Percentiles rank a stretch among this genome's conserved stretches.
These are phyloP conservation scores for Tragelaphus scriptus DNA, from an alignment of 2,113 vertebrate genomes.

Conservation along the genomic window DNA sequence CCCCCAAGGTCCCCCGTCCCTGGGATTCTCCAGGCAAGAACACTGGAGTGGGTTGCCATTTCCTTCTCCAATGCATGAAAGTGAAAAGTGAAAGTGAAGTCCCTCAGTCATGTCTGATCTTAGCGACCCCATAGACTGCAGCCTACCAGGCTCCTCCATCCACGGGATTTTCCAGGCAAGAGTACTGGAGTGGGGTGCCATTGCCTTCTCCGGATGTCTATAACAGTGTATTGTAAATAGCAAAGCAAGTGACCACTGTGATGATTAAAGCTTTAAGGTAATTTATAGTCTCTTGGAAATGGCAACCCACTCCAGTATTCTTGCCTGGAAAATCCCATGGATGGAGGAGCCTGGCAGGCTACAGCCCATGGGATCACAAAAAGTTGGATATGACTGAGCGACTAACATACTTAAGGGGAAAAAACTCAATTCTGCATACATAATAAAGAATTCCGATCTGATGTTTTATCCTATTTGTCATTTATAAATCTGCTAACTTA, in stretches of 20 bases:
- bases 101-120: too few species aligned
- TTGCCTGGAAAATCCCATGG: not conserved
- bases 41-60: too few species aligned
- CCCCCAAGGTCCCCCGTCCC: too few species aligned
- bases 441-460: not conserved
- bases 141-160: too few species aligned
- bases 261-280: not conserved
- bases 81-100: too few species aligned
- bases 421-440: not conserved
- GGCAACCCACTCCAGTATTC: not conserved
- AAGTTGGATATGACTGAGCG: not conserved
- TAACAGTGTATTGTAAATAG: not conserved
- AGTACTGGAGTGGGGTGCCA: too few species aligned
- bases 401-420: not conserved
- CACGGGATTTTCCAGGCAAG: too few species aligned
- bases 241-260: not conserved
- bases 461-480: not conserved
- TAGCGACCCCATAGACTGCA: too few species aligned
- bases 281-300: not conserved
- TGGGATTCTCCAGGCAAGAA: too few species aligned
- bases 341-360: not conserved
- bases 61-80: too few species aligned
- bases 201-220: not conserved
- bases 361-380: not conserved
- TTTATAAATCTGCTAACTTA: not conserved